Base-by-base conservation (phyloP, 2,113 vertebrate species). In the Tylochromis polylepis region DNA sequence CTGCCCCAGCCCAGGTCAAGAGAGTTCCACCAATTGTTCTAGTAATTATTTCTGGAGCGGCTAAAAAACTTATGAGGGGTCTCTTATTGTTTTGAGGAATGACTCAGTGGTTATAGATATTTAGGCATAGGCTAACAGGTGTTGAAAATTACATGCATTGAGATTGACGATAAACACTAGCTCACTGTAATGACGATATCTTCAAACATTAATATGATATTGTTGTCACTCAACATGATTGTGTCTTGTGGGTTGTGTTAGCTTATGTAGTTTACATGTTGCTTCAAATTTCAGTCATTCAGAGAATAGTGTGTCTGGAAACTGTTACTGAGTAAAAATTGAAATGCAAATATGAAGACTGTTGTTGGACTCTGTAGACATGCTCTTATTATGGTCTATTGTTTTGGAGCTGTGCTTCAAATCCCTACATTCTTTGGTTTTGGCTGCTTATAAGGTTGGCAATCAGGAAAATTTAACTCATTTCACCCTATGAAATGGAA, bases 1-100 rank as follows among this genome's bases (percentile, higher is more conserved):
- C 46, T 7, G 51, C 15, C 20, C 51, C 34, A 14, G 82, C 75
- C 81, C 72, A 59, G 65, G 84, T 90, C 41, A 3, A 56, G 56
- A 86, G 86, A 93, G 83, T 95, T 95, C 94, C 91, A 91, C 88
- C 91, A 93, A 94, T 94, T 95, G 94, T 95, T 91, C 77, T n/a
- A 27, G 6, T 22, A 34, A 80, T 78, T 59, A 85, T 70, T 81
- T 62, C 59, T 82, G 60, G 70, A 3, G 16, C 43, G 46, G 88
- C 43, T 87, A 90, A 88, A 59, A 27, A 85, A 81, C 34, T 34
- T 87, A 9, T 67, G 36, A 36, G 58, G 43, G 31, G 43, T 90
- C 84, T 86, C 41, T 46, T 53, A 75, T 90, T 93, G 86, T 91
- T 65, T 20, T 2, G 55, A 80, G 16, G 58, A 65, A 55, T 58